These are phyloP conservation scores for Botrylloides violaceus DNA, from an alignment of 23 tunicate genomes.

Conservation along the genomic window DNA sequence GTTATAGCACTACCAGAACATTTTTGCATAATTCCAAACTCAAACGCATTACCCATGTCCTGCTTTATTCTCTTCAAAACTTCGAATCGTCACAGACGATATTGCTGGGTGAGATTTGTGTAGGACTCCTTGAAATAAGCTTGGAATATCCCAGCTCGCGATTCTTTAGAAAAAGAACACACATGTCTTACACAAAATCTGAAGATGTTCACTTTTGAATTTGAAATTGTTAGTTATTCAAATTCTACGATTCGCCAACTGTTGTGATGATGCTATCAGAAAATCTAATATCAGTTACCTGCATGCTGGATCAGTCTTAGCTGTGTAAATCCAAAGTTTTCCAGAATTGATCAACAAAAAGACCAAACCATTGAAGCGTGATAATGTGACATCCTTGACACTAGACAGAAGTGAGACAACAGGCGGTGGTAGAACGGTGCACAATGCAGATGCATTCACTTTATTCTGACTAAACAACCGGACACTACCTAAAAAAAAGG, in stretches of 20 bases:
- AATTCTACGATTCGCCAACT: too few species aligned
- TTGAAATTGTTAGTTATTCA: too few species aligned
- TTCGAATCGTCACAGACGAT: not conserved
- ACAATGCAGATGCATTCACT: conserved; percentile 10
- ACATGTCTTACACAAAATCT: too few species aligned
- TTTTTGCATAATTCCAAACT: too few species aligned
- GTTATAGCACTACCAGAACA: too few species aligned
- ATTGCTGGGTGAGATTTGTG: conserved; percentile 8
- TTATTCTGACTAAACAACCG: conserved; percentile 27
- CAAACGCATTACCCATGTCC: conserved; percentile 2
- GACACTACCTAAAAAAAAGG: conserved; percentile 29
- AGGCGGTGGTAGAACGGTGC: conserved; percentile 68
- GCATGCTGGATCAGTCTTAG: conserved; percentile 79
- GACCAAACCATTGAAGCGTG: conserved; percentile 34
- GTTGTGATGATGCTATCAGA: too few species aligned
- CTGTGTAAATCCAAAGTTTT: conserved; percentile 63
- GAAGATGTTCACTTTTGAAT: too few species aligned
- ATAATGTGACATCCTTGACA: conserved; percentile 29
- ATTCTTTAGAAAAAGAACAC: too few species aligned
- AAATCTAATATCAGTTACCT: too few species aligned
- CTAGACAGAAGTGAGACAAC: conserved; percentile 20
- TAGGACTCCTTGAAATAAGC: not conserved
- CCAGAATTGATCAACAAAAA: conserved; percentile 28
- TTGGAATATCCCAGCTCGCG: conserved; percentile 14
- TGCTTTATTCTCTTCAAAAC: conserved; percentile 15